Base-by-base conservation (phyloP, 2,888 invertebrate species). In the Anticlea derivata region DNA sequence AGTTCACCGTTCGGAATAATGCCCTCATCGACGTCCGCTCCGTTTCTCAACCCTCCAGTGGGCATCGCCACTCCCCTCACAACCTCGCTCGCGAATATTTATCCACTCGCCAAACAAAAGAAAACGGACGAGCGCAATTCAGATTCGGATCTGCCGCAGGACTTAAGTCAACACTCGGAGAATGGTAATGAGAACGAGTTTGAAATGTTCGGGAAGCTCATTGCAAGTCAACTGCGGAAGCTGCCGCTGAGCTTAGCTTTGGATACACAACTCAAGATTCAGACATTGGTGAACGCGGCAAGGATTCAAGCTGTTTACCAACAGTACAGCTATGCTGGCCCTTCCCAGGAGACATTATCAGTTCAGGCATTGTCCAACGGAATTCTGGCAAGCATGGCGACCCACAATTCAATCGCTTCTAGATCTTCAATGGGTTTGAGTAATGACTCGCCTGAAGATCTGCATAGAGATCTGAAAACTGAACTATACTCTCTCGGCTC, bases 191-290 rank as follows among this genome's bases (percentile, higher is more conserved):
- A 90, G 58, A 90, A 89, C 56, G 90, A 90, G 66, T 90, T 89
- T 38, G 89, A 89, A 66, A 90, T 90, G 90, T 90, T 90, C 55
- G 90, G 87, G 26, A 89, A 89, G 68, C 64, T 89, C 61, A 90
- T 90, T 50, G 86, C 90, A 17, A 90, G 88, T 65, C 90, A 90
- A 63, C 65, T 90, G 60, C 71, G 89, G 58, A 91, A 89, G 69
- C 65, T 86, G 65, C 86, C 90, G 26, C 66, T 89, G 29, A 87
- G 86, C 53, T 67, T 87, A 69, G 88, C 88, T 33, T 70, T 88
- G 71, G 91, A 89, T 55, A 86, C 90, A 55, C 91, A 88, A 56
- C 60, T 89, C 51, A 89, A 89, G 68, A 89, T 90, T 56, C 88
- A 90, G 66, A 89, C 87, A 1, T 59, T 88, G 57, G 89, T 89